Evolutionary conservation across 2,113 vertebrate species (phyloP), one percentile per base, ranked within the genome.

Genomic region (Ranitomeya variabilis): DNA sequence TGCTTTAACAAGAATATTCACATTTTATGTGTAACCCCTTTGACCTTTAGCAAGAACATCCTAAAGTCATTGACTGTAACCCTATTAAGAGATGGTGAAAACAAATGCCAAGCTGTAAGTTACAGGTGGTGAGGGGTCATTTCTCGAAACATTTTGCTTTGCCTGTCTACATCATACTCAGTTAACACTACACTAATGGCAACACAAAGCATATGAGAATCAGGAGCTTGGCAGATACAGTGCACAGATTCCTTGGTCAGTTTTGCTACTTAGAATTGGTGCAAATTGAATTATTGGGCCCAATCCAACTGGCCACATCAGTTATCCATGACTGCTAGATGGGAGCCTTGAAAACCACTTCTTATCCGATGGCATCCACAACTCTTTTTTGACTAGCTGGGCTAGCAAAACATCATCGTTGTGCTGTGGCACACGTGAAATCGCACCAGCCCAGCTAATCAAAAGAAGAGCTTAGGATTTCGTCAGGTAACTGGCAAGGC

Each of bases 1-100:
- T 85, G 2, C n/a, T 31, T 62, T 18, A 71, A 57, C 83, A 85
- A 74, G 74, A 23, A 74, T 37, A 37, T 74, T 69, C 18, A 64
- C 57, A 78, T n/a, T 78, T 78, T 54, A 78, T 2, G 10, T 78
- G 19, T 21, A 78, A 78, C 45, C 45, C 45, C 0, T 19, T 2
- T 45, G 4, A 74, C 45, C 74, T 77, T 52, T 52, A 77, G 45
- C 71, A 74, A 19, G 0, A 77, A 77, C 74, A 77, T 21, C 45
- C 45, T 55, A 23, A 52, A n/a, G 51, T 74, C 7, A 13, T 7
- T 54, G 19, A n/a, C 76, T 78, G 19, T 78, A 21, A 21, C 37
- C 7, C 15, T 45, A 21, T 19, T 76, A 76, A 52, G 73, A 52
- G 18, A 74, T 1, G 6, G 5, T 74, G 37, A 45, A 45, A 76